Conservation (phyloP, 2,113 vertebrate genomes). For the Coptodon rendalli region DNA sequence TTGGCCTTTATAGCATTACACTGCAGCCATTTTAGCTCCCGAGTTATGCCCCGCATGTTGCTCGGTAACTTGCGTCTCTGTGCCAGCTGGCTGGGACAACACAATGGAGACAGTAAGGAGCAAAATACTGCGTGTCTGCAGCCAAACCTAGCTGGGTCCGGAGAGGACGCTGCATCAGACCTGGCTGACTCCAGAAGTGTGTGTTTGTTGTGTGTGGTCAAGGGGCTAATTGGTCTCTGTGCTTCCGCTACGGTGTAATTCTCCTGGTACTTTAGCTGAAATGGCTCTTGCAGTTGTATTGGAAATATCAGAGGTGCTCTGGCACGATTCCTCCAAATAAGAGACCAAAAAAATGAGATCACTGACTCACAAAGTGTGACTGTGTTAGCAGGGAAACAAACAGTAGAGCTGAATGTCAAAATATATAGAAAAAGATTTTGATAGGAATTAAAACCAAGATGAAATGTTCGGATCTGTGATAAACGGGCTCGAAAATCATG, state of each 20-base stretch:
- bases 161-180: background rate
- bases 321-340: background rate
- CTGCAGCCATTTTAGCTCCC: constrained; percentile 18
- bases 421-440: background rate
- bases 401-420: background rate
- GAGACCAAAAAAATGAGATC: background rate
- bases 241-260: background rate
- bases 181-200: background rate
- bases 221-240: background rate
- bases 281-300: background rate
- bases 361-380: background rate
- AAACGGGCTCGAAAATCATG: background rate
- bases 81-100: constrained; percentile 33
- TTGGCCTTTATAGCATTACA: constrained; percentile 14
- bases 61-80: constrained; percentile 26
- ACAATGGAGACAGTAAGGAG: constrained; percentile 24
- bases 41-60: constrained; percentile 31
- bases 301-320: background rate
- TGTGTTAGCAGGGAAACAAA: background rate
- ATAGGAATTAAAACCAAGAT: background rate
- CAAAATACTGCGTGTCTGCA: background rate
- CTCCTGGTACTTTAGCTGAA: background rate
- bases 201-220: background rate
- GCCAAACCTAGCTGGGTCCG: constrained; percentile 11
- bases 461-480: background rate